phyloP scores from a whole-genome alignment of 2,888 invertebrate genomes.

The Drosophila siamana region DNA sequence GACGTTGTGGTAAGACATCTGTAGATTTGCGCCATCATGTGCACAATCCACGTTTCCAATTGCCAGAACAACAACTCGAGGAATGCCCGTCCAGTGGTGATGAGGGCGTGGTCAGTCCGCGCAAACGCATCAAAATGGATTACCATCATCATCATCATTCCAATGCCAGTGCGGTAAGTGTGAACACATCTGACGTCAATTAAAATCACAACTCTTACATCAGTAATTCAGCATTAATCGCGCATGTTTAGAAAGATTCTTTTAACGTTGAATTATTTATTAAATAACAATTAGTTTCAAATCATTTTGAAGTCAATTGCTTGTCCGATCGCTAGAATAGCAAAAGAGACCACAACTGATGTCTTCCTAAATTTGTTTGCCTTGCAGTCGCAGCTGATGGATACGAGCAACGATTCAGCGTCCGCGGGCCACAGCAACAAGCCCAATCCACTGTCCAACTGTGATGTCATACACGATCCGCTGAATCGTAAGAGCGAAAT shows the following conservation, averaged over 20 bases:
- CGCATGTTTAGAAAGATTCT: too few species aligned
- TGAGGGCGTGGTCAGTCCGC: conserved; percentile 88
- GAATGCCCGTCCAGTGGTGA: conserved; percentile 90
- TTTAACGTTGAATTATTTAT: too few species aligned
- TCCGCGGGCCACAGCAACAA: conserved; percentile 60
- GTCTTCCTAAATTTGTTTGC: conserved; percentile 1
- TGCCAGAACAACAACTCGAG: conserved; percentile 90
- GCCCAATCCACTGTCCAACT: conserved; percentile 83
- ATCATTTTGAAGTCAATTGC: too few species aligned
- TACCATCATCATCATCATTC: conserved; percentile 86
- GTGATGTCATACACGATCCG: conserved; percentile 85
- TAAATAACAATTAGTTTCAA: too few species aligned
- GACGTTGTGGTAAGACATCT: conserved; percentile 84
- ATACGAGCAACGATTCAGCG: conserved; percentile 45
- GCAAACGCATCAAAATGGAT: conserved; percentile 89
- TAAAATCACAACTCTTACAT: too few species aligned
- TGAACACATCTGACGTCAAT: too few species aligned
- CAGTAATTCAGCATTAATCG: neutral
- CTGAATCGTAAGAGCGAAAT: conserved; percentile 86
- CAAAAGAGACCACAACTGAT: neutral
- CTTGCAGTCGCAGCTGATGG: conserved; percentile 65
- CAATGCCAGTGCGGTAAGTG: conserved; percentile 82
- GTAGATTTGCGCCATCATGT: conserved; percentile 88
- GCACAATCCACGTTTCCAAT: conserved; percentile 90
- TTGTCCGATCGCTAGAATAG: too few species aligned